Conservation (phyloP, 1,140 invertebrate species). For the Hylaeus anthracinus region DNA sequence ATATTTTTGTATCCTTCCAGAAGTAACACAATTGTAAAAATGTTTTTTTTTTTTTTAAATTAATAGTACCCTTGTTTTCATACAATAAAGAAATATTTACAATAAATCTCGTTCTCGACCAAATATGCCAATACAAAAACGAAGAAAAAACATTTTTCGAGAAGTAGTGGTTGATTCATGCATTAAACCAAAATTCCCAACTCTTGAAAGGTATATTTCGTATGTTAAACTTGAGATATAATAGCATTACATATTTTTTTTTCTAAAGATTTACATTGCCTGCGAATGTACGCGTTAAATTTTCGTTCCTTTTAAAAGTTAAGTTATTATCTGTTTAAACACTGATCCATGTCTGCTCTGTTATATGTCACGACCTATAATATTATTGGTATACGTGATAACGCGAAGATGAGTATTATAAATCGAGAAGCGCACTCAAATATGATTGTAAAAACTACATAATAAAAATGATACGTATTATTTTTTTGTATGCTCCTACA, state of each 20-base stretch:
- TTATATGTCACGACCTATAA: constrained; percentile 33
- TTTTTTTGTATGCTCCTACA: background rate
- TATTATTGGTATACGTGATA: constrained; percentile 1
- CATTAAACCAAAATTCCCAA: constrained; percentile 41
- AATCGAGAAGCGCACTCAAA: constrained; percentile 17
- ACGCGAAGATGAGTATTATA: constrained; percentile 7
- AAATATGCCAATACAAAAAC: constrained; percentile 16
- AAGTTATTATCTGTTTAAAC: constrained; percentile 34
- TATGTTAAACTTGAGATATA: constrained; percentile 46
- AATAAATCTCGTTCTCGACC: constrained; percentile 47
- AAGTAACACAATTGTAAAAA: constrained; percentile 59
- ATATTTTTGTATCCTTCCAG: constrained; percentile 49
- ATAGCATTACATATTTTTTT: constrained; percentile 43
- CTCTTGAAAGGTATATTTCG: constrained; percentile 47
- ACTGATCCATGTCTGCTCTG: constrained; percentile 46
- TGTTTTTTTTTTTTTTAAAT: constrained; percentile 33
- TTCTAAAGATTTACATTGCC: constrained; percentile 46
- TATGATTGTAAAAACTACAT: constrained; percentile 14
- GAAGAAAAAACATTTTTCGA: constrained; percentile 23
- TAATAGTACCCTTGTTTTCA: constrained; percentile 21
- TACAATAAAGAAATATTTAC: constrained; percentile 45
- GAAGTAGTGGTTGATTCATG: constrained; percentile 40
- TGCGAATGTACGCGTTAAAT: constrained; percentile 26
- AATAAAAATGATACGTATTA: constrained; percentile 24
- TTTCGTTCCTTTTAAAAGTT: constrained; percentile 34